These are phyloP conservation scores for Rhodophaea formosa DNA, from an alignment of 2,888 invertebrate species.

Conservation along the genomic window DNA sequence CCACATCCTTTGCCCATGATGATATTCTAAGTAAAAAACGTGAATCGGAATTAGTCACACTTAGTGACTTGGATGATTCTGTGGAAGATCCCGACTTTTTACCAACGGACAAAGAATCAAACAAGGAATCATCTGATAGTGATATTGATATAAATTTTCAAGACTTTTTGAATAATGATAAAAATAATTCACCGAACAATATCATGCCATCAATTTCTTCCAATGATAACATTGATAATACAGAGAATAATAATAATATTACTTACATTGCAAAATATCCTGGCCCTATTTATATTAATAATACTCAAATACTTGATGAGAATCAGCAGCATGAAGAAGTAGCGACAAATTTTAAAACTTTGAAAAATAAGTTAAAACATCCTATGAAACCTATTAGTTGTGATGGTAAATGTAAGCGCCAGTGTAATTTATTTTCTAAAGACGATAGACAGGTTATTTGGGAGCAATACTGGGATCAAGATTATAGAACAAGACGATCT, in stretches of 20 bases:
- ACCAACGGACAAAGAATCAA: not conserved
- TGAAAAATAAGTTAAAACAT: conserved; percentile 21
- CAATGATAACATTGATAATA: no score
- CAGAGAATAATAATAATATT: not conserved
- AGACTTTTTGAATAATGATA: no score
- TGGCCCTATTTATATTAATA: conserved; percentile 17
- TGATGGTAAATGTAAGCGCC: conserved; percentile 22
- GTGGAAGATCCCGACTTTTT: not conserved
- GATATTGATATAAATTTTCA: not conserved
- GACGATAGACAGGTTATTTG: conserved; percentile 19
- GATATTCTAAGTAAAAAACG: not conserved
- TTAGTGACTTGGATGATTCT: not conserved
- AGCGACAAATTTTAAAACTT: no score
- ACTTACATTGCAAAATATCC: conserved; percentile 19
- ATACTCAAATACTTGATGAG: conserved; percentile 12
- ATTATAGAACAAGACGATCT: conserved; percentile 15
- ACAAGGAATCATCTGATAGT: not conserved
- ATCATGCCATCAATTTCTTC: no score
- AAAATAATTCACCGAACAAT: no score
- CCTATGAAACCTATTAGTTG: conserved; percentile 23
- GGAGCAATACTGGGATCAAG: conserved; percentile 19
- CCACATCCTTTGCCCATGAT: not conserved
- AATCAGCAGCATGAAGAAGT: not conserved
- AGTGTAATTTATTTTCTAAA: conserved; percentile 19
- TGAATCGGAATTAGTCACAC: not conserved